Evolutionary conservation across 2,888 invertebrate genomes (phyloP).

Genomic region (Sepioteuthis lessoniana): DNA sequence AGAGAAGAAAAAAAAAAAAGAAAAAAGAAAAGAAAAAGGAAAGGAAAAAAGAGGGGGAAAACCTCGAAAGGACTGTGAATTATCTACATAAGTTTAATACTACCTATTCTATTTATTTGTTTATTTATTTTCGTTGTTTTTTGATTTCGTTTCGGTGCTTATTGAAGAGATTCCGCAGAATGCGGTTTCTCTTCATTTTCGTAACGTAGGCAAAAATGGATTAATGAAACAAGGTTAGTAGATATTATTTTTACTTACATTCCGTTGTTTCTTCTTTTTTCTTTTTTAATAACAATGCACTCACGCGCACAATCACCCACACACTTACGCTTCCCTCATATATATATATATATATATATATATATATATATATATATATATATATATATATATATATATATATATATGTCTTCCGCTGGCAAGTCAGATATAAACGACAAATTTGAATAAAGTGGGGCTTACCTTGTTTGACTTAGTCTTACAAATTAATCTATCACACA

Average conservation of each 20-base stretch:
- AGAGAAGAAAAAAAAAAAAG: no score
- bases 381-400: no score
- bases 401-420: no score
- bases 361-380: no score
- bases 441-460: no score
- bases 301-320: background rate
- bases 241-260: background rate
- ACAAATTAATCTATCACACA: no score
- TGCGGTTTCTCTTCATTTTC: background rate
- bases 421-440: no score
- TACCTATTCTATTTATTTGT: no score
- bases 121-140: no score
- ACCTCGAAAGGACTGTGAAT: background rate
- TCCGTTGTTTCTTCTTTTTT: background rate
- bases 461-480: no score
- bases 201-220: conserved; percentile 10
- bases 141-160: background rate
- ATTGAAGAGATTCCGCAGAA: background rate
- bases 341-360: no score
- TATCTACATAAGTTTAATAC: background rate
- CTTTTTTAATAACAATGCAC: background rate
- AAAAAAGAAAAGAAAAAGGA: background rate
- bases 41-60: background rate
- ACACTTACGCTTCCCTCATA: background rate
- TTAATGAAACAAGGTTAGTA: background rate